phyloP scores from a whole-genome alignment of 2,113 vertebrate genomes.

The Sylvilagus bachmani region DNA sequence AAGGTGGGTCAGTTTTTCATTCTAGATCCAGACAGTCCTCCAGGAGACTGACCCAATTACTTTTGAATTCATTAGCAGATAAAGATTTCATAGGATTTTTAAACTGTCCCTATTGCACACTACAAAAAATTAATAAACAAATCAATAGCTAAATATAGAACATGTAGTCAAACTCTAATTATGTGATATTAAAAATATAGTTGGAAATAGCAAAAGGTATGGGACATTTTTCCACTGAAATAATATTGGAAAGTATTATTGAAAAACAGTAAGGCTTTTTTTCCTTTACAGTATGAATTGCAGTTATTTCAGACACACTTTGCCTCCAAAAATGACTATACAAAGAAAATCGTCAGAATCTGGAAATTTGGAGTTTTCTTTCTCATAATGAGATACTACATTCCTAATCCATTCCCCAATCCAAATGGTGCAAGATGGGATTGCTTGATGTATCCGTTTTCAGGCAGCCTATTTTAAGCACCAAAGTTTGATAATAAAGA shows the following conservation, averaged over 20 bases:
- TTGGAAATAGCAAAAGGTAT: background rate
- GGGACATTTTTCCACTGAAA: background rate
- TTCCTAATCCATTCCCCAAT: background rate
- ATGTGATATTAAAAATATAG: background rate
- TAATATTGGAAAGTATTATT: background rate
- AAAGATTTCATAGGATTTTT: background rate
- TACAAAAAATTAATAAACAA: background rate
- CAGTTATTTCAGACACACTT: background rate
- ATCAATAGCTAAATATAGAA: background rate
- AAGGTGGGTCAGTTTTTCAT: background rate
- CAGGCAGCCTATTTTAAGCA: constrained; percentile 57
- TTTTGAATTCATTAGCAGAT: background rate
- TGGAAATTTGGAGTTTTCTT: background rate
- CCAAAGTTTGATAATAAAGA: constrained; percentile 48
- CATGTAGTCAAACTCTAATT: background rate
- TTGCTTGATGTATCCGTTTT: background rate
- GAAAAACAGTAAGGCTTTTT: background rate
- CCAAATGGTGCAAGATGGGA: background rate
- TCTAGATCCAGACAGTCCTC: background rate
- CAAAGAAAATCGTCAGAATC: constrained; percentile 17
- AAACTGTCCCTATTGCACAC: background rate
- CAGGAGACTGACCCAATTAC: background rate
- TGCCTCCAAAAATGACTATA: background rate
- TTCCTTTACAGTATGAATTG: background rate
- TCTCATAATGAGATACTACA: background rate